phyloP scores from a whole-genome alignment of 2,797 vertebrate species.

The Halcyon leucocephala region DNA sequence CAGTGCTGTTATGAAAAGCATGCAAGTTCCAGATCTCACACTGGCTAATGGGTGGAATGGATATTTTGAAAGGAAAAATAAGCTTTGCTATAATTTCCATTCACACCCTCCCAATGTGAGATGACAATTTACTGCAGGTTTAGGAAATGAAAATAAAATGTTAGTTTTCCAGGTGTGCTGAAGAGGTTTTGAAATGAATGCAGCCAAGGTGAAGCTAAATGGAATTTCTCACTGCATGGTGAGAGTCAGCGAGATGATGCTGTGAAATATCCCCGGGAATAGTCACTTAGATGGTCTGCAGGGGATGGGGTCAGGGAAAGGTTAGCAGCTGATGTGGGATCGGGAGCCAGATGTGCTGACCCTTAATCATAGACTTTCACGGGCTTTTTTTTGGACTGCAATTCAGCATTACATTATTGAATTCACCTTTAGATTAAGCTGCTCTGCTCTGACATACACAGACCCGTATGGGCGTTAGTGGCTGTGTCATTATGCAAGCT shows the following conservation, averaged over 20 bases:
- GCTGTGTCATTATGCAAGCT: slow-evolving; percentile 45
- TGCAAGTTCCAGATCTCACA: not conserved
- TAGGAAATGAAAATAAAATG: slow-evolving; percentile 37
- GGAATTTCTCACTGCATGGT: slow-evolving; percentile 52
- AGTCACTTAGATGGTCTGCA: slow-evolving; percentile 52
- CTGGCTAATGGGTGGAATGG: not conserved
- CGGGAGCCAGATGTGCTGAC: slow-evolving; percentile 69
- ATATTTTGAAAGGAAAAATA: slow-evolving; percentile 11
- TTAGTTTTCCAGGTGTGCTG: slow-evolving; percentile 10
- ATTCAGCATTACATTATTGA: slow-evolving; percentile 76
- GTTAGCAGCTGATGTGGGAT: slow-evolving; percentile 75
- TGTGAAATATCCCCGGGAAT: slow-evolving; percentile 56
- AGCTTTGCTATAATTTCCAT: not conserved
- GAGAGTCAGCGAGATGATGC: slow-evolving; percentile 65
- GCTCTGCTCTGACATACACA: slow-evolving; percentile 45
- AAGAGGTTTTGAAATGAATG: slow-evolving; percentile 44
- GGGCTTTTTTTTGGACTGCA: slow-evolving; percentile 51
- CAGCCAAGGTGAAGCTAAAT: slow-evolving; percentile 45
- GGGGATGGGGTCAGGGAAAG: slow-evolving; percentile 71
- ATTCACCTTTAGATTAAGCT: slow-evolving; percentile 69
- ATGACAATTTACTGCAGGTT: not conserved
- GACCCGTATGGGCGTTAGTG: slow-evolving; percentile 50
- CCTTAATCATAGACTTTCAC: slow-evolving; percentile 65
- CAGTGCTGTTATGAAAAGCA: not conserved
- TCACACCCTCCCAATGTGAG: not conserved